Evolutionary conservation across 2,888 invertebrate genomes (phyloP).

Genomic region (Anticlea derivata): DNA sequence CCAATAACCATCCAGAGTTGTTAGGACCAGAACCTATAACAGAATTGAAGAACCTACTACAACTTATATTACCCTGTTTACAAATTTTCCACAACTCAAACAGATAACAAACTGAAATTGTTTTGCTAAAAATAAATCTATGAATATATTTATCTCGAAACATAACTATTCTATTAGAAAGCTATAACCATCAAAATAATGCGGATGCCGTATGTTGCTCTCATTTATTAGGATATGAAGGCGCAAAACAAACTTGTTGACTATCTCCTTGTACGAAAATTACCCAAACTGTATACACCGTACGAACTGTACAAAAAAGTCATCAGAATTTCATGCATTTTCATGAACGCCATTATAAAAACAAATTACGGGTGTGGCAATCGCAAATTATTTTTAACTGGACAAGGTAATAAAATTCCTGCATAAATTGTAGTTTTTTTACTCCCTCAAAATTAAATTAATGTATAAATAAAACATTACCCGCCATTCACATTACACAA

Average conservation of each 20-base stretch:
- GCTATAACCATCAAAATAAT: too few relatives aligned
- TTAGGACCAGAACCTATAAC: too few relatives aligned
- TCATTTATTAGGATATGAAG: too few relatives aligned
- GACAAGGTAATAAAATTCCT: constrained; percentile 19
- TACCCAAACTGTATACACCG: background rate
- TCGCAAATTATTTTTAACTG: constrained; percentile 26
- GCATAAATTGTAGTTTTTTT: constrained; percentile 2
- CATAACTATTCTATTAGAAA: too few relatives aligned
- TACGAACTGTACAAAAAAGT: constrained; percentile 24
- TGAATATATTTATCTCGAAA: too few relatives aligned
- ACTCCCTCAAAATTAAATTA: background rate
- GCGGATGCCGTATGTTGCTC: too few relatives aligned
- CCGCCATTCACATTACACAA: background rate
- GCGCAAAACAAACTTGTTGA: background rate
- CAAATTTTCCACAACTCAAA: too few relatives aligned
- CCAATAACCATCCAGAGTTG: too few relatives aligned
- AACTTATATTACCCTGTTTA: too few relatives aligned
- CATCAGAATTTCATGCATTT: constrained; percentile 48
- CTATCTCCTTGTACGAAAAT: background rate
- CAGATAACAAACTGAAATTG: too few relatives aligned
- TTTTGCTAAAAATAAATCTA: too few relatives aligned
- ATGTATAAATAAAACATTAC: background rate
- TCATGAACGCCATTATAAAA: constrained; percentile 39
- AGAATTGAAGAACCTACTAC: too few relatives aligned
- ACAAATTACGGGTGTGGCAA: constrained; percentile 29